A percentile compares a stretch with the other conserved stretches of the same genome.
phyloP scores from a whole-genome alignment of 2,113 vertebrate species.

The Cathartes aura region DNA sequence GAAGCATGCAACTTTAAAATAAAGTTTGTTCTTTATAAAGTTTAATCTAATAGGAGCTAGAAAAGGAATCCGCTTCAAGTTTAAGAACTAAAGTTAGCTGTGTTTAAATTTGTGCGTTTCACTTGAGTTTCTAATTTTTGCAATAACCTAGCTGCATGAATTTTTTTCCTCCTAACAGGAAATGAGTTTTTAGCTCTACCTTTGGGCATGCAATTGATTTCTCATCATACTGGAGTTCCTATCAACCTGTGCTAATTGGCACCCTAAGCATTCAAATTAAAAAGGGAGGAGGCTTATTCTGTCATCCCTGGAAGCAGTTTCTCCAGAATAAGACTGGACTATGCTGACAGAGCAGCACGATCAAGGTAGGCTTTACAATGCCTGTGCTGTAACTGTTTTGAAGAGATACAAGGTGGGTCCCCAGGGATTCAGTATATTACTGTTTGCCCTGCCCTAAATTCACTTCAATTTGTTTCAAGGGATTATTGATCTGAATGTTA shows the following conservation, averaged over 20 bases:
- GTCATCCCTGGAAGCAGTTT: neutral
- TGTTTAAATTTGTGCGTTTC: fast-evolving
- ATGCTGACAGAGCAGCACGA: neutral
- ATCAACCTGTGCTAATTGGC: slow-evolving; percentile 8
- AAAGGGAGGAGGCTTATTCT: neutral
- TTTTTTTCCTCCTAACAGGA: neutral
- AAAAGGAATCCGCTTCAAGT: neutral
- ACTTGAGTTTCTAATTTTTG: neutral
- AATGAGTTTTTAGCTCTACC: neutral
- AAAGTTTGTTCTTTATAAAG: neutral
- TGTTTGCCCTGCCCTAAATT: neutral
- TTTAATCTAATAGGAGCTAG: neutral
- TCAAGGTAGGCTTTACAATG: neutral
- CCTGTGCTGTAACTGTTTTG: neutral
- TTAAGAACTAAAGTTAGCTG: neutral
- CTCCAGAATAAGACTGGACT: neutral
- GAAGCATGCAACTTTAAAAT: neutral
- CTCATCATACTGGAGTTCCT: neutral
- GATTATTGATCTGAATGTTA: slow-evolving; percentile 10
- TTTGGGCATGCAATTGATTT: neutral
- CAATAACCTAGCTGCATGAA: neutral
- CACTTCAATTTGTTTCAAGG: neutral
- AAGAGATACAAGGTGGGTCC: neutral
- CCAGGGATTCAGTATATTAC: neutral
- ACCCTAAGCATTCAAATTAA: neutral